Base-by-base conservation (phyloP, 2,797 vertebrate species). In the Vireo griseus region DNA sequence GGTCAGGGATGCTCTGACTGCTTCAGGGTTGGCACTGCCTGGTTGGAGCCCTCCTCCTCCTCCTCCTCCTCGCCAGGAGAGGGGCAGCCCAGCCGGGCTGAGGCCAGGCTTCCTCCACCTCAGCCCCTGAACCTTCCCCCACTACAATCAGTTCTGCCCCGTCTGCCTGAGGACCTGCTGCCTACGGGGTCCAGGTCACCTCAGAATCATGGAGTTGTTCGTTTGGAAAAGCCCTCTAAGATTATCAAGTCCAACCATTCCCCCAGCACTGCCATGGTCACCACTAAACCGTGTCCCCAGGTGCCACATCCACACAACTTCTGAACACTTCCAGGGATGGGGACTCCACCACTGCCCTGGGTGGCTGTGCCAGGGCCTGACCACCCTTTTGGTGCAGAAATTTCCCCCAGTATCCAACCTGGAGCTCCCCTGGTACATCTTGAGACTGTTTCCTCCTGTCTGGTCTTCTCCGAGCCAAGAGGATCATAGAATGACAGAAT, bases 251-350 rank as follows among this genome's bases (percentile, higher is more conserved):
- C 40, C 69, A 61, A 5, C 14, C 6, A 2, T 2, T 3, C 2
- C 33, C 33, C 47, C 47, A n/a, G 35, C 40, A 16, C 33, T n/a
- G 37, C 39, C 45, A 3, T 1, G 22, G 4, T 37, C 37, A 37
- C 28, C 37, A 9, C 0, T 0, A 7, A 58, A 2, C 11, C 9
- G 4, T 1, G 18, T 35, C 40, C 31, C 33, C 61, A 16, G 0
- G 25, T 16, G 33, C 54, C 54, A 80, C 40, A 40, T 47, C 17
- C 47, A 26, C 42, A 8, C 0, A 1, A 33, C 11, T 52, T 28
- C 1, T 61, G 21, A 42, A 31, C 40, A 9, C 21, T 35, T 26
- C 15, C 24, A 54, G 15, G 40, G 47, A 42, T 10, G 29, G 47
- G 24, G 54, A 31, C 33, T 24, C 37, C 48, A 39, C 37, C 37